Evolutionary conservation across 1,140 invertebrate species (phyloP).

Genomic region (Macrotrachela quadricornifera): DNA sequence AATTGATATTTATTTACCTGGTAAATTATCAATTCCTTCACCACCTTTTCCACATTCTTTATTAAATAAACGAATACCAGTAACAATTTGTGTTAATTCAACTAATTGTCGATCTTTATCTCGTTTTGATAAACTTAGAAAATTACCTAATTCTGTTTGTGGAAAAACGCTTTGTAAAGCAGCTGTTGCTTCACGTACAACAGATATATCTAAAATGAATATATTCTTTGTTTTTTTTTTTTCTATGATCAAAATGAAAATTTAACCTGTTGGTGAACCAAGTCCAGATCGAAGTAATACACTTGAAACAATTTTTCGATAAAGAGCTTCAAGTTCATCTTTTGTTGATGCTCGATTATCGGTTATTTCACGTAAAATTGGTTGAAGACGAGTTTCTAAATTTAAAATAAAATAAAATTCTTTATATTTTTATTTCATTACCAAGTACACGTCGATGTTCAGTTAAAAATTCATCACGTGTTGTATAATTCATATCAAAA

Average conservation of each 20-base stretch:
- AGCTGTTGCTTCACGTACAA: conserved; percentile 17
- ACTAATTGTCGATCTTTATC: conserved; percentile 29
- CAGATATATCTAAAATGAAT: background rate
- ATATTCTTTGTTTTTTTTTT: background rate
- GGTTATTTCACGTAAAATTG: conserved; percentile 29
- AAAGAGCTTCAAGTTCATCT: conserved; percentile 30
- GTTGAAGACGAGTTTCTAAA: conserved; percentile 27
- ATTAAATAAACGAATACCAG: conserved; percentile 31
- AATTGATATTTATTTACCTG: background rate
- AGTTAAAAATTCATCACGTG: conserved; percentile 24
- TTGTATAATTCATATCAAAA: conserved; percentile 44
- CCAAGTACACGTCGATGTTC: conserved; percentile 26
- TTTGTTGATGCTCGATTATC: conserved; percentile 27
- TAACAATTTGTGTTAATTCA: conserved; percentile 29
- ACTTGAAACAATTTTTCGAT: conserved; percentile 30
- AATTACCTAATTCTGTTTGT: conserved; percentile 42
- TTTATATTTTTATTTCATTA: too few species aligned
- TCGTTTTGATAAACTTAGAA: conserved; percentile 35
- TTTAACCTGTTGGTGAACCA: conserved; percentile 29
- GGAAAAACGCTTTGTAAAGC: conserved; percentile 51
- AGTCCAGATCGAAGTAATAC: conserved; percentile 28
- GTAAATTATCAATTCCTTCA: conserved; percentile 29
- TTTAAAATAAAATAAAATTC: too few species aligned
- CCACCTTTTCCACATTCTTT: conserved; percentile 32
- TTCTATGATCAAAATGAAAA: background rate